Evolutionary conservation across 2,113 vertebrate genomes (phyloP).

Genomic region (Genyomyrus donnyi): DNA sequence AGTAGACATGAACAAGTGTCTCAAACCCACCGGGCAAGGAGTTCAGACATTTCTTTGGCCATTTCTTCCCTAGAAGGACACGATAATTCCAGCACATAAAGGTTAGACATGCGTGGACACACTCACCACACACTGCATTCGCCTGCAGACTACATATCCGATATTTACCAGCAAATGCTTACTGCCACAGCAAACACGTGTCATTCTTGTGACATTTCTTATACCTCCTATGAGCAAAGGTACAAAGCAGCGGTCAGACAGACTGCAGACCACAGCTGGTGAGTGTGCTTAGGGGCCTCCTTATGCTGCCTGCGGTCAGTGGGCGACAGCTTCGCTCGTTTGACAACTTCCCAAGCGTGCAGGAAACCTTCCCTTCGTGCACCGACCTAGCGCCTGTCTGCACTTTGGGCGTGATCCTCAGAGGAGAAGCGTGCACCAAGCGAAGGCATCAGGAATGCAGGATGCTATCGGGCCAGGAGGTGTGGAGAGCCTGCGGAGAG

Average conservation of each 20-base stretch:
- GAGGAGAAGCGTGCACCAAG: not conserved
- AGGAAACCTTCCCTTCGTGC: not conserved
- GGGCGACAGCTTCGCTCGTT: not conserved
- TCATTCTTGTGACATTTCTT: not conserved
- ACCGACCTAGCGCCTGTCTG: not conserved
- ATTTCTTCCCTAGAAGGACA: conserved; percentile 90
- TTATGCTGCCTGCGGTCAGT: not conserved
- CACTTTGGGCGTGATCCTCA: not conserved
- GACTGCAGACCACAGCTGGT: not conserved
- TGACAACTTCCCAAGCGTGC: not conserved
- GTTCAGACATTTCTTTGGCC: conserved; percentile 87
- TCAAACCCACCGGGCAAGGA: conserved; percentile 85
- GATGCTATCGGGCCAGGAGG: not conserved
- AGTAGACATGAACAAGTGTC: not conserved
- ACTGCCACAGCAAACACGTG: not conserved
- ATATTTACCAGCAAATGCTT: not conserved
- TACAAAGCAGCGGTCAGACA: not conserved
- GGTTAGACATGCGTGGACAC: conserved; percentile 23
- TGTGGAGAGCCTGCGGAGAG: not conserved
- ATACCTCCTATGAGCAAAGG: not conserved
- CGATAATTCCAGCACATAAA: conserved; percentile 18
- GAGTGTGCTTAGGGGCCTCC: not conserved
- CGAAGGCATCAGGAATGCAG: not conserved
- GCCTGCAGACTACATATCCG: not conserved
- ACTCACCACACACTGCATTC: not conserved